Evolutionary conservation across 2,888 invertebrate species (phyloP).

Genomic region (Rhimphoctona megacephalus): DNA sequence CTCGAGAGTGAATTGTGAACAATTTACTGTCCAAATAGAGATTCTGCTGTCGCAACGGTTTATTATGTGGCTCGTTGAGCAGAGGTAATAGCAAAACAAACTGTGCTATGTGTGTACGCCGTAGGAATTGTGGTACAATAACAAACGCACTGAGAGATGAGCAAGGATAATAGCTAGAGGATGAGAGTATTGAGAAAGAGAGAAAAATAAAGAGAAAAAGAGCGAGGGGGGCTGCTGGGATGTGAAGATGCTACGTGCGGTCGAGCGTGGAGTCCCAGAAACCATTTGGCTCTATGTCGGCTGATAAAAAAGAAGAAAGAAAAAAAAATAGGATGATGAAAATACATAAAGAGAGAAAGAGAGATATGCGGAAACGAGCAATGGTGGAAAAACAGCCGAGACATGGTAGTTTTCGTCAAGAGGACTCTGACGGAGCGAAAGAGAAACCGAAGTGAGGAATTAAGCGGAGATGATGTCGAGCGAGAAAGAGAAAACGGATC

Average conservation of each 20-base stretch:
- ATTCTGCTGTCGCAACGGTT: conserved; percentile 60
- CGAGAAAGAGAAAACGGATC: conserved; percentile 76
- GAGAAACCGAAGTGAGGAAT: conserved; percentile 72
- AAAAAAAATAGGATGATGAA: conserved; percentile 62
- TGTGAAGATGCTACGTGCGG: conserved; percentile 67
- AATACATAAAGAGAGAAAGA: conserved; percentile 28
- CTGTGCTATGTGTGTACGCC: conserved; percentile 7
- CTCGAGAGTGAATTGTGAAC: conserved; percentile 43
- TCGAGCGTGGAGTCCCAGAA: conserved; percentile 79
- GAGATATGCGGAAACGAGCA: conserved; percentile 61
- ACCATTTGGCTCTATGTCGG: conserved; percentile 78
- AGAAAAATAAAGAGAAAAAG: conserved; percentile 23
- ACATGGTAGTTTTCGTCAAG: conserved; percentile 62
- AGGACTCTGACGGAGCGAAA: conserved; percentile 70
- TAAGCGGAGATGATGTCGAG: conserved; percentile 66
- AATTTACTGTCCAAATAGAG: conserved; percentile 61
- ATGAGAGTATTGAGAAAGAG: conserved; percentile 31
- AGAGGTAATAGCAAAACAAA: conserved; percentile 69
- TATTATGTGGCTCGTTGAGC: conserved; percentile 73
- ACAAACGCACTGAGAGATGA: conserved; percentile 65
- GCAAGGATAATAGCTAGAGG: conserved; percentile 64
- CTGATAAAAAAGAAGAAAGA: conserved; percentile 76
- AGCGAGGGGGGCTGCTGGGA: conserved; percentile 37
- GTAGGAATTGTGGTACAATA: conserved; percentile 58
- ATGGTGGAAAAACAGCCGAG: conserved; percentile 63